phyloP scores from a whole-genome alignment of 1,140 invertebrate species.

The Rhysida immarginata region DNA sequence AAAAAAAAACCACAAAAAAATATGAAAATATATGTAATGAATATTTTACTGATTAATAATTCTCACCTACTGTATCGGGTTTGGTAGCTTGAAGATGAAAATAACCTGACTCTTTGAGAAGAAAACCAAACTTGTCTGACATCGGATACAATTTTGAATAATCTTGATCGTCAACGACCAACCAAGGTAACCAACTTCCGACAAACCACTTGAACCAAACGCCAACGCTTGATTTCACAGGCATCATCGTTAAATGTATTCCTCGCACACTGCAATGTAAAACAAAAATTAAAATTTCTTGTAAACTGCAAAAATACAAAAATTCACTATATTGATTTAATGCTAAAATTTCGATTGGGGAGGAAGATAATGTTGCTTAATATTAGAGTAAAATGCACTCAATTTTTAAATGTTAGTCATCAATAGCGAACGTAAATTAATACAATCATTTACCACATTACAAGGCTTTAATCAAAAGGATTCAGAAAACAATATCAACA shows the following conservation, averaged over 20 bases:
- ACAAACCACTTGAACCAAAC: slow-evolving; percentile 36
- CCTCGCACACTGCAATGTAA: slow-evolving; percentile 40
- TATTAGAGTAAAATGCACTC: no score
- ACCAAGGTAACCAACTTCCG: slow-evolving; percentile 35
- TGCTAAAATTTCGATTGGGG: no score
- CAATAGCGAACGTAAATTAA: no score
- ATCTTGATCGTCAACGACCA: slow-evolving; percentile 39
- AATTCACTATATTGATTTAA: no score
- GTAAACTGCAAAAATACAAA: no score
- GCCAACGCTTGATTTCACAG: slow-evolving; percentile 23
- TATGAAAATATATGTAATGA: no score
- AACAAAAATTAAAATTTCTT: no score
- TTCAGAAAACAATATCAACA: no score
- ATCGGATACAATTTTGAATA: slow-evolving; percentile 44
- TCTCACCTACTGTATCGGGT: slow-evolving; percentile 70
- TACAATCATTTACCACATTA: no score
- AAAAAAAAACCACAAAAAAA: not conserved
- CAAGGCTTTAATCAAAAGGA: no score
- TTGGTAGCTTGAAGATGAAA: slow-evolving; percentile 69
- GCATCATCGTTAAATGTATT: slow-evolving; percentile 49
- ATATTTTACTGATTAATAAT: not conserved
- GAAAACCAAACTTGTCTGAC: slow-evolving; percentile 31
- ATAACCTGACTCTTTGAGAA: slow-evolving; percentile 67
- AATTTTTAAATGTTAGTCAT: no score
- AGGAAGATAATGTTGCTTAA: no score